Conservation (phyloP, 2,113 vertebrate genomes). For the Cryptomyrus ogoouensis region DNA sequence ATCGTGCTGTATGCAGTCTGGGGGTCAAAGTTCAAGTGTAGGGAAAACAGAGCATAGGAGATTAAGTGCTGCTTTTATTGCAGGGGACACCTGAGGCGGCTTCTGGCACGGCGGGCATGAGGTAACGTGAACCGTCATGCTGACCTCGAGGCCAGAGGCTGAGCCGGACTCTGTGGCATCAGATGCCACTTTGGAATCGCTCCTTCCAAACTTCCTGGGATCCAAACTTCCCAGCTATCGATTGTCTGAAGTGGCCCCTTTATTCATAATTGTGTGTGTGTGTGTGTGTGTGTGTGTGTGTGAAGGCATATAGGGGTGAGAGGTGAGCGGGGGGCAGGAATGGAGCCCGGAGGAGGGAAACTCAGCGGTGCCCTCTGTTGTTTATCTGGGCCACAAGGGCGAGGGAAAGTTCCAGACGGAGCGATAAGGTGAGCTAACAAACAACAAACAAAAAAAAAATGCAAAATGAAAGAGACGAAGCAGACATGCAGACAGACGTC, state of each 20-base stretch:
- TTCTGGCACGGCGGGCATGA: conserved; percentile 38
- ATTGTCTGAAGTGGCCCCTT: not conserved
- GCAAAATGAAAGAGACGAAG: conserved; percentile 35
- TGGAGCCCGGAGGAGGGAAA: conserved; percentile 26
- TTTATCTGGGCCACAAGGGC: conserved; percentile 57
- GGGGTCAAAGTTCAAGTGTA: conserved; percentile 47
- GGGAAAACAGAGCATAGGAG: conserved; percentile 26
- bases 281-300: not conserved
- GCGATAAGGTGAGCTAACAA: conserved; percentile 30
- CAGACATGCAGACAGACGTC: conserved; percentile 36
- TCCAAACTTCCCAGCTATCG: not conserved
- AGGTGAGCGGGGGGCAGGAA: conserved; percentile 24
- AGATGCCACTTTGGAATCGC: not conserved
- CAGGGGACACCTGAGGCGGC: conserved; percentile 51
- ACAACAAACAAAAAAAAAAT: conserved; percentile 52
- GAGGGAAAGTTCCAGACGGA: conserved; percentile 46
- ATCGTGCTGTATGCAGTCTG: not conserved
- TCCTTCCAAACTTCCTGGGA: not conserved
- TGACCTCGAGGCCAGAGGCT: conserved; percentile 32
- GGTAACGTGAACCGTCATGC: conserved; percentile 27
- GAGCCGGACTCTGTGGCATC: conserved; percentile 27
- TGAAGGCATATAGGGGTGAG: conserved; percentile 26
- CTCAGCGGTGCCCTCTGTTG: conserved; percentile 54
- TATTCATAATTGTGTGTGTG: not conserved
- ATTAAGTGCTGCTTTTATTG: conserved; percentile 32